These are phyloP conservation scores for Ctenodactylus gundi DNA, from an alignment of 2,113 vertebrate genomes.

Conservation along the genomic window DNA sequence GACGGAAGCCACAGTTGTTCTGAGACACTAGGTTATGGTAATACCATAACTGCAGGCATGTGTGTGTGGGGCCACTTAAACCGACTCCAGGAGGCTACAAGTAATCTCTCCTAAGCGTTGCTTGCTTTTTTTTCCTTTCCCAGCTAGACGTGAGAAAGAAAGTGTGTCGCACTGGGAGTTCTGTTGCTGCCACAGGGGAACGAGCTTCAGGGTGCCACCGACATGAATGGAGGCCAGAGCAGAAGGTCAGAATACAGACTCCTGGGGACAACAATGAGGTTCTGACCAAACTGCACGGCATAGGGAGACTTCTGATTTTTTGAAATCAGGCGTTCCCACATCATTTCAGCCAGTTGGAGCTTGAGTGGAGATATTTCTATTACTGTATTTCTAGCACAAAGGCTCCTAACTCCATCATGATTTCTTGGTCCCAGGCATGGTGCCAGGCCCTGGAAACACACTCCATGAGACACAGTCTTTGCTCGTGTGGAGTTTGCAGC, in stretches of 20 bases:
- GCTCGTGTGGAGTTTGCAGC: neutral
- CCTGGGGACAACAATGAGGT: neutral
- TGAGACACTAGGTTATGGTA: neutral
- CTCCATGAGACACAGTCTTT: neutral
- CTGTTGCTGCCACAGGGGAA: neutral
- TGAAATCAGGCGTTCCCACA: neutral
- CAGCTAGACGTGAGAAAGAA: neutral
- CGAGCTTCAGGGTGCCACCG: neutral
- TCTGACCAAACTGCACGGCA: rapidly evolving
- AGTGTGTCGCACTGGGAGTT: neutral
- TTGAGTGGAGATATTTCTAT: neutral
- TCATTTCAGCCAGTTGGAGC: neutral
- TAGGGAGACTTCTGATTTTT: neutral
- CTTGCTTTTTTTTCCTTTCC: neutral
- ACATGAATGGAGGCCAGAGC: neutral
- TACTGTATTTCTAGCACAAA: neutral
- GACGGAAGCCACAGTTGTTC: neutral
- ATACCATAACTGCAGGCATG: neutral
- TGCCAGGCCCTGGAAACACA: neutral
- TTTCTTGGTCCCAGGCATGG: neutral
- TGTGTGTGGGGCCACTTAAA: neutral
- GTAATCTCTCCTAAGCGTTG: neutral
- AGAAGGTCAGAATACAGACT: neutral
- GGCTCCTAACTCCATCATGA: neutral
- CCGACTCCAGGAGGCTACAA: neutral